Conservation (phyloP, 2,113 vertebrate genomes). For the Corythoichthys haematopterus region DNA sequence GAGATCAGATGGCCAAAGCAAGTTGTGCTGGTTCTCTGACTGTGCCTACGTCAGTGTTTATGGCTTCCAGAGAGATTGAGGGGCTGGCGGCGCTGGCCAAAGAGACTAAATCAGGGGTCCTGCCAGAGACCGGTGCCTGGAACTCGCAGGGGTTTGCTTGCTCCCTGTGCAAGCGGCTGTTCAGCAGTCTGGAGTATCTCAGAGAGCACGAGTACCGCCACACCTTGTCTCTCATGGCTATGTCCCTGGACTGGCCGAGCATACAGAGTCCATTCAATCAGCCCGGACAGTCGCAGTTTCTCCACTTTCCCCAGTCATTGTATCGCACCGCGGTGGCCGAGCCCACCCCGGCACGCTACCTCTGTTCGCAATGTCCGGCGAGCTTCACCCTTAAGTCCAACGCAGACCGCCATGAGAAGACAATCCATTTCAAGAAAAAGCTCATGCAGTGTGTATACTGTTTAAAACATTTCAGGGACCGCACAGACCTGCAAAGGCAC, state of each 20-base stretch:
- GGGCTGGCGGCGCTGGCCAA: conserved; percentile 37
- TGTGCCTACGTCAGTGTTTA: conserved; percentile 38
- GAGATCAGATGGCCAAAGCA: conserved; percentile 66
- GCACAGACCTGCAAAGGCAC: conserved; percentile 73
- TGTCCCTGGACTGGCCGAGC: conserved; percentile 62
- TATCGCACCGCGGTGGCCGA: conserved; percentile 19
- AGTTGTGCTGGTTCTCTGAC: conserved; percentile 51
- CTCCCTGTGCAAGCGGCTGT: conserved; percentile 77
- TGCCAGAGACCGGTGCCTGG: conserved; percentile 53
- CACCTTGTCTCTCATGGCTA: conserved; percentile 63
- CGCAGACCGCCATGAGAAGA: conserved; percentile 76
- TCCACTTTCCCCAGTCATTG: conserved; percentile 41
- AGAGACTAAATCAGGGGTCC: conserved; percentile 44
- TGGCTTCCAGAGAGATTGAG: conserved; percentile 49
- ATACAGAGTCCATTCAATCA: conserved; percentile 23
- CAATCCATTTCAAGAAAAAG: conserved; percentile 76
- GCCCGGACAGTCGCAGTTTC: conserved; percentile 23
- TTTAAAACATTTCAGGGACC: conserved; percentile 71
- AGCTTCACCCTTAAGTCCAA: conserved; percentile 82
- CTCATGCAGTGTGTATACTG: conserved; percentile 75
- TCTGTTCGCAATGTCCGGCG: conserved; percentile 74
- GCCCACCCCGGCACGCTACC: conserved; percentile 65
- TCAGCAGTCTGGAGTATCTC: conserved; percentile 70
- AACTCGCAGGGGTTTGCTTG: conserved; percentile 67
- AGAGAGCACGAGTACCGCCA: conserved; percentile 73